Conservation (phyloP, 2,797 vertebrate genomes). For the Cynopterus sphinx region DNA sequence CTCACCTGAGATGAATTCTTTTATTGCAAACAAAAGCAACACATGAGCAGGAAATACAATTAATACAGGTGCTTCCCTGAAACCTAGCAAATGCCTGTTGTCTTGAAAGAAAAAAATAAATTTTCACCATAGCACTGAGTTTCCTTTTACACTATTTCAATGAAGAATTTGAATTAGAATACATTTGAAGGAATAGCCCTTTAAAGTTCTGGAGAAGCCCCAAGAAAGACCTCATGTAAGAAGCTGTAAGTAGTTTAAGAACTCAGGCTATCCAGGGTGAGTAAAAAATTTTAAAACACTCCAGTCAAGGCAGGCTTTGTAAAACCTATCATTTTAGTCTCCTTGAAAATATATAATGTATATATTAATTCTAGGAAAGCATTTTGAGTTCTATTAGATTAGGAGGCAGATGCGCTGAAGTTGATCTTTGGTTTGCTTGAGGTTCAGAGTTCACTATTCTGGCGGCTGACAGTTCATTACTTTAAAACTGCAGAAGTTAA, state of each 20-base stretch:
- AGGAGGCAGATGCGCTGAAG: not conserved
- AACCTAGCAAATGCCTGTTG: slow-evolving; percentile 83
- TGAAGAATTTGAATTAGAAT: slow-evolving; percentile 82
- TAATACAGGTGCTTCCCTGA: slow-evolving; percentile 89
- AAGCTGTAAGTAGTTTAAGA: slow-evolving; percentile 18
- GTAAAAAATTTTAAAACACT: slow-evolving; percentile 26
- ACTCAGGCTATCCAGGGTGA: not conserved
- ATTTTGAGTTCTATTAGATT: slow-evolving; percentile 33
- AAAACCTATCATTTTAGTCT: slow-evolving; percentile 58
- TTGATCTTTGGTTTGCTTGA: slow-evolving; percentile 49
- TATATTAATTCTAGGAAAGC: slow-evolving; percentile 39
- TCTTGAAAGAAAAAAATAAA: slow-evolving; percentile 68
- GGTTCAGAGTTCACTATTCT: slow-evolving; percentile 41
- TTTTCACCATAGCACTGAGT: slow-evolving; percentile 75
- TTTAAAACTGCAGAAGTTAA: slow-evolving; percentile 46
- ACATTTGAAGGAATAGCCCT: slow-evolving; percentile 61
- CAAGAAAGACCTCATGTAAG: not conserved
- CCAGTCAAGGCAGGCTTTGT: slow-evolving; percentile 24
- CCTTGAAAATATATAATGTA: slow-evolving; percentile 53
- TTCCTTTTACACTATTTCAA: slow-evolving; percentile 80
- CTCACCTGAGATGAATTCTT: slow-evolving; percentile 90
- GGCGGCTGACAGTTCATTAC: slow-evolving; percentile 13
- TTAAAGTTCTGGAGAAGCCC: not conserved
- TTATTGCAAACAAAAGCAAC: slow-evolving; percentile 87
- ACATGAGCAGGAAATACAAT: slow-evolving; percentile 87